Base-by-base conservation (phyloP, 2,797 vertebrate genomes). In the Sebastes oblongus region DNA sequence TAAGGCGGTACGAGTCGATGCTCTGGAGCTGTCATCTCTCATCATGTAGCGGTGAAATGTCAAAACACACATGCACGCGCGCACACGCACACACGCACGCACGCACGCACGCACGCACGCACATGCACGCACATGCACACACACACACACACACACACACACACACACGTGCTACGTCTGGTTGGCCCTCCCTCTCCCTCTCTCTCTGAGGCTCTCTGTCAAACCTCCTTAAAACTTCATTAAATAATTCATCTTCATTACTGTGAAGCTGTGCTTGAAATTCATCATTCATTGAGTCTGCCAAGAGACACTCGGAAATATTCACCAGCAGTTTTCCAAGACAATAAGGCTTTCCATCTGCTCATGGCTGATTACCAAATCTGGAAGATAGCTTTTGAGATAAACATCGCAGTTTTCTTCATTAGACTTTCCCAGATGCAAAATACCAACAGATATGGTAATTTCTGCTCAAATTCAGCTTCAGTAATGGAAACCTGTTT, bases 191-290 rank as follows among this genome's bases (percentile, higher is more conserved):
- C 0, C 58, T 50, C 18, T n/a, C 58, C 46, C 18, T n/a, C 27
- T 64, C 12, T 72, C 34, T 73, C 60, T n/a, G 36, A 32, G 52
- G 16, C 69, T 60, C 29, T 52, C 65, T 36, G 56, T 82, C 59
- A 88, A 75, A 54, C 72, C 59, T 75, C 62, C 46, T 84, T 77
- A 75, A 80, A 82, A 56, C 13, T 24, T 18, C 32, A 70, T 82
- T 79, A 39, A 88, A 88, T 86, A 73, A 89, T 91, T 81, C 6
- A 88, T 88, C 42, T 24, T 55, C 46, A 55, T 60, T 65, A 39
- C 66, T 61, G 61, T 54, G 20, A 74, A 78, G 76, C 32, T 71
- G 61, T 42, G 42, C 32, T 78, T 64, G 13, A 84, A 74, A 87
- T 86, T 25, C 68, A 88, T 86, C 75, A 75, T 87, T 82, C 36